These are phyloP conservation scores for Lepilemur septentrionalis DNA, from an alignment of 2,797 vertebrate genomes.

Conservation along the genomic window DNA sequence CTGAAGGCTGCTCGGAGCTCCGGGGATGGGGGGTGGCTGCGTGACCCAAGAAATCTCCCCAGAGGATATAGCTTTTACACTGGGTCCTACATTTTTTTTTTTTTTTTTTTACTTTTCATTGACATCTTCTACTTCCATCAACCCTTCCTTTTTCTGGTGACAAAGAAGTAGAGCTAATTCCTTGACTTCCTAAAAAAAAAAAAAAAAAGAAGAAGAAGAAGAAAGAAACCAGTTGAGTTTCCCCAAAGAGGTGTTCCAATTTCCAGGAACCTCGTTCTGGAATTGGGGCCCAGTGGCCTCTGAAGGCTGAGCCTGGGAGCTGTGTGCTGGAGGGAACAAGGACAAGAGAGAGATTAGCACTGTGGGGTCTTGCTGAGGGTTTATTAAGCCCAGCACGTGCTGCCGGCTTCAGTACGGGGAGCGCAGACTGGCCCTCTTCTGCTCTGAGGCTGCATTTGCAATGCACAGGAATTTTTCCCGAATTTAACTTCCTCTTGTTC, in stretches of 20 bases:
- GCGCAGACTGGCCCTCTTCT: background rate
- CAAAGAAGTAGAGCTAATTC: background rate
- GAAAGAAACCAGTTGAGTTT: background rate
- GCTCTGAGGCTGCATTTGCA: background rate
- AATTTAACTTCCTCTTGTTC: background rate
- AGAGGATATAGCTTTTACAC: background rate
- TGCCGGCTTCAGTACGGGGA: fast-evolving
- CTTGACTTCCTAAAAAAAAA: background rate
- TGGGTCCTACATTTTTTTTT: background rate
- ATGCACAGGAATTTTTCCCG: background rate
- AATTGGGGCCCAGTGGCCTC: background rate
- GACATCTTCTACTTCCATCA: background rate
- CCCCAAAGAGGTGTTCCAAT: background rate
- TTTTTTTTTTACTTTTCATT: background rate
- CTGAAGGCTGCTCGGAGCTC: background rate
- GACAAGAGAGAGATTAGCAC: fast-evolving
- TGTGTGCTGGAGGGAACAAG: background rate
- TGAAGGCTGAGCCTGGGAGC: background rate
- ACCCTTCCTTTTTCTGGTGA: background rate
- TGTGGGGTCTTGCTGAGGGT: too few relatives aligned
- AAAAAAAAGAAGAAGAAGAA: background rate
- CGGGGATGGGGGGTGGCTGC: background rate
- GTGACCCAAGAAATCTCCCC: background rate
- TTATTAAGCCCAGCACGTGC: background rate
- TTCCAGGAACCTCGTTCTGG: background rate